These are phyloP conservation scores for Urocyon cinereoargenteus DNA, from an alignment of 2,797 vertebrate genomes.

Conservation along the genomic window DNA sequence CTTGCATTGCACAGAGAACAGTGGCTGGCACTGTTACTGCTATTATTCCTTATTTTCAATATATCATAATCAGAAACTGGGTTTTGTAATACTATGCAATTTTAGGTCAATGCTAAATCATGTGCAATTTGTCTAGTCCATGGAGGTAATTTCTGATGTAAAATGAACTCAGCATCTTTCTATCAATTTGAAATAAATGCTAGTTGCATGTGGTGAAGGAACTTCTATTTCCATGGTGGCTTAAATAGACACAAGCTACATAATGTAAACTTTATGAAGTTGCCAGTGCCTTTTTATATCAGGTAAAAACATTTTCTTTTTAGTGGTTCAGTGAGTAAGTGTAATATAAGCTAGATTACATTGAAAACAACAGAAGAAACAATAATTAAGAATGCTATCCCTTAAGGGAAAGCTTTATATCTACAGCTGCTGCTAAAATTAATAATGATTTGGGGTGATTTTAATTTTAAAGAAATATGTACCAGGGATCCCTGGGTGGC, in stretches of 20 bases:
- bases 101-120: not conserved
- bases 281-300: not conserved
- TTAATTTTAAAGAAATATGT: constrained; percentile 53
- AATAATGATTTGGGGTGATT: not conserved
- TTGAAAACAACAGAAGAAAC: not conserved
- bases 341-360: not conserved
- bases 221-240: not conserved
- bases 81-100: not conserved
- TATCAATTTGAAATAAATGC: constrained; percentile 43
- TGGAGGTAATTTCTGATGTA: not conserved
- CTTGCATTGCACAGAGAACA: rapidly evolving
- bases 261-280: constrained; percentile 27
- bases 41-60: not conserved
- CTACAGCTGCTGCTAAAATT: not conserved
- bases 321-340: not conserved
- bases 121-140: not conserved
- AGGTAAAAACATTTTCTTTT: constrained; percentile 15
- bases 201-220: not conserved
- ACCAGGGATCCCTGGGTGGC: not conserved
- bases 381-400: not conserved
- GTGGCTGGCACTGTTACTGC: not conserved
- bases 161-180: constrained; percentile 38
- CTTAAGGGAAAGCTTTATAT: not conserved
- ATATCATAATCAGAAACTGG: not conserved
- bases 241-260: not conserved